Conservation (phyloP, 2,888 invertebrate species). For the Embidobia sp. region DNA sequence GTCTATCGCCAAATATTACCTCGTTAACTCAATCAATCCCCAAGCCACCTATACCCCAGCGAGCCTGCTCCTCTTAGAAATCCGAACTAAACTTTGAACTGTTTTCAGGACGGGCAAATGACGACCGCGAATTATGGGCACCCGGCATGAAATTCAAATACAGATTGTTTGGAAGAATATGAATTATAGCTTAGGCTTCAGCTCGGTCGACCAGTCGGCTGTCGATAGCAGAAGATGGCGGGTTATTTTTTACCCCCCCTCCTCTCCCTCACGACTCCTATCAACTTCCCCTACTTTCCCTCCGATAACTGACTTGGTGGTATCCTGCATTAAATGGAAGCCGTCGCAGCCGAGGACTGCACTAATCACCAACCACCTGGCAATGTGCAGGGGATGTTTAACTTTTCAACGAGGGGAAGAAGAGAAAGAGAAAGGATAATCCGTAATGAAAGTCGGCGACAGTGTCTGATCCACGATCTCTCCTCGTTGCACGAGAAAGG, state of each 20-base stretch:
- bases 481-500: conserved; percentile 57
- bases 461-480: conserved; percentile 69
- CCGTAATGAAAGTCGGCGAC: conserved; percentile 70
- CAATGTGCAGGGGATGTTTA: conserved; percentile 66
- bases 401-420: conserved; percentile 65
- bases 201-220: conserved; percentile 49
- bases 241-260: conserved; percentile 13
- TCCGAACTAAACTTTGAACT: conserved; percentile 30
- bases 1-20: too few relatives aligned
- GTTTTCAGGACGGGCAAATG: conserved; percentile 40
- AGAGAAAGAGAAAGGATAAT: conserved; percentile 67
- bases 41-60: too few relatives aligned
- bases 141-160: conserved; percentile 32
- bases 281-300: conserved; percentile 12
- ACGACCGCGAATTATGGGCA: conserved; percentile 42
- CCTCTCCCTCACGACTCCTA: neutral
- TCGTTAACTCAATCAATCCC: conserved; percentile 28
- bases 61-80: too few relatives aligned
- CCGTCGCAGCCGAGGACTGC: conserved; percentile 52
- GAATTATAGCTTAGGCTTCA: too few relatives aligned
- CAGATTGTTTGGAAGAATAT: conserved; percentile 57
- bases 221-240: conserved; percentile 49
- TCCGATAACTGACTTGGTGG: conserved; percentile 48
- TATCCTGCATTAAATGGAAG: conserved; percentile 56
- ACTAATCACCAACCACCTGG: conserved; percentile 66